phyloP scores from a whole-genome alignment of 2,113 vertebrate genomes.

The Semnornis frantzii region DNA sequence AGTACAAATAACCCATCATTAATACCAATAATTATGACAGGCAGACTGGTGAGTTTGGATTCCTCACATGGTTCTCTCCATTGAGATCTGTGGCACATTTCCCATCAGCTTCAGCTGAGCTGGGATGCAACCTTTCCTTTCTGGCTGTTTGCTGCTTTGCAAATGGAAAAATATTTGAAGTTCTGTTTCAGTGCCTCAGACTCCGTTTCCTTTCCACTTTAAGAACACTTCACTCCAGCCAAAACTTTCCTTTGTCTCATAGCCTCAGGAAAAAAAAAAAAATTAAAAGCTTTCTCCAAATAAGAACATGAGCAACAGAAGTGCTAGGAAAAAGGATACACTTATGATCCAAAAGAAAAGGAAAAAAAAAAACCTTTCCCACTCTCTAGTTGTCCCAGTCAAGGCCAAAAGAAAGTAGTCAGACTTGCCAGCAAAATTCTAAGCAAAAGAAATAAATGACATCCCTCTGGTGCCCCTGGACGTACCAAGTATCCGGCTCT shows the following conservation, averaged over 20 bases:
- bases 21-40: neutral
- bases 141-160: neutral
- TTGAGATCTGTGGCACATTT: neutral
- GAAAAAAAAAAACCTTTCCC: neutral
- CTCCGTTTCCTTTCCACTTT: neutral
- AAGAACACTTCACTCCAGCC: neutral
- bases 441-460: neutral
- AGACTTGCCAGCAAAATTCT: neutral
- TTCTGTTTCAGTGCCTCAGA: neutral
- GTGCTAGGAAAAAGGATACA: neutral
- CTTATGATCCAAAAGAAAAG: neutral
- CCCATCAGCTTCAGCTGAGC: rapidly evolving
- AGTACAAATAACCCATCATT: neutral
- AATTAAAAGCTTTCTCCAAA: neutral
- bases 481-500: neutral
- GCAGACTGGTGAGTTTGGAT: neutral
- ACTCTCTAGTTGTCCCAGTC: neutral
- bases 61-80: neutral
- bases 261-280: neutral
- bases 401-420: neutral
- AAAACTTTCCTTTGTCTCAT: conserved; percentile 16
- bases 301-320: neutral
- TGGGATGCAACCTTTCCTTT: neutral
- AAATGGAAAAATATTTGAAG: conserved; percentile 9
- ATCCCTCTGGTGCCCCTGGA: conserved; percentile 13